These are phyloP conservation scores for Archips xylosteana DNA, from an alignment of 2,888 invertebrate species.

Conservation along the genomic window DNA sequence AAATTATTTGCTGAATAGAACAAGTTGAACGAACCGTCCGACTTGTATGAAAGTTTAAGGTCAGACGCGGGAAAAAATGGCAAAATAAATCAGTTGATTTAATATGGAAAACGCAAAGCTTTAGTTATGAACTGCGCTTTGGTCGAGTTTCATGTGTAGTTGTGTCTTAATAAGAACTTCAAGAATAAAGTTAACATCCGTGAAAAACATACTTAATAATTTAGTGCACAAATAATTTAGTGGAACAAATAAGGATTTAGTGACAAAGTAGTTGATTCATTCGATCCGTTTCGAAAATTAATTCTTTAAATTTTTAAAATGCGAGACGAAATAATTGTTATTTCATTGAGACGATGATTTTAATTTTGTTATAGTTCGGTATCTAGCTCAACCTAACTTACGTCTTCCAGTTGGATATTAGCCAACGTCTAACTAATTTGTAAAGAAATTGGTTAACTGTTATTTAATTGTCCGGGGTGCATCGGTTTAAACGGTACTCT, in stretches of 20 bases:
- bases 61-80: background rate
- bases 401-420: too few species aligned
- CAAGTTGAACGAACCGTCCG: constrained; percentile 27
- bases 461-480: too few species aligned
- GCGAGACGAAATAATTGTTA: too few species aligned
- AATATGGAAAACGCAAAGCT: background rate
- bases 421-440: too few species aligned
- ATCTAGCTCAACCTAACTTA: too few species aligned
- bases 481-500: too few species aligned
- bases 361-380: too few species aligned
- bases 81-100: background rate
- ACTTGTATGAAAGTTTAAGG: constrained; percentile 33
- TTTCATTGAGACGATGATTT: too few species aligned
- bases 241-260: background rate
- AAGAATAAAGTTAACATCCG: background rate
- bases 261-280: background rate
- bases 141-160: constrained; percentile 20
- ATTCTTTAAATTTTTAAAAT: too few species aligned
- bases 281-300: background rate
- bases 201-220: background rate
- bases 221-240: too few species aligned
- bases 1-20: background rate
- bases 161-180: background rate
- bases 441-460: too few species aligned
- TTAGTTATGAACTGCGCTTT: constrained; percentile 10